phyloP scores from a whole-genome alignment of 2,113 vertebrate genomes.

The Brevimyrus niger region DNA sequence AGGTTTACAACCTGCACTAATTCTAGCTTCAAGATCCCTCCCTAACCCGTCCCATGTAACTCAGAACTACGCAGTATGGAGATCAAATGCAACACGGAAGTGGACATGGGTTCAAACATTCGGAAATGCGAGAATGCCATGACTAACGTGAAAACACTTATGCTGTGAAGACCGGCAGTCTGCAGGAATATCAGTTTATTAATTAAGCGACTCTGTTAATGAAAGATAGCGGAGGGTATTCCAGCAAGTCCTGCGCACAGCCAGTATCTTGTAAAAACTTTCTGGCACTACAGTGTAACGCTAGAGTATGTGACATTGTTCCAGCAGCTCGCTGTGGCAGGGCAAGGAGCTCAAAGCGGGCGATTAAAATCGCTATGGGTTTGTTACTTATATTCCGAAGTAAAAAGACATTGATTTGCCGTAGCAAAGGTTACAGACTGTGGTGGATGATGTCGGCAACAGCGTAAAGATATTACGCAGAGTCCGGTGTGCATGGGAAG shows the following conservation, averaged over 20 bases:
- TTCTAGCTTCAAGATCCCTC: neutral
- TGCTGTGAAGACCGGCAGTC: constrained; percentile 11
- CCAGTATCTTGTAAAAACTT: neutral
- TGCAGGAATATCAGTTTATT: constrained; percentile 27
- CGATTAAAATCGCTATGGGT: neutral
- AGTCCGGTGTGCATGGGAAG: neutral
- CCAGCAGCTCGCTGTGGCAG: neutral
- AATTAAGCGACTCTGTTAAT: constrained; percentile 27
- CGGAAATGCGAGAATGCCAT: constrained; percentile 21
- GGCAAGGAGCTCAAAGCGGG: neutral
- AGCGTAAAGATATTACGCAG: neutral
- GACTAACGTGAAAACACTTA: constrained; percentile 35
- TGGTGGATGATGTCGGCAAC: neutral
- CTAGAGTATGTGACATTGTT: neutral
- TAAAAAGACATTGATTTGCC: neutral
- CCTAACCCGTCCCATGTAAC: neutral
- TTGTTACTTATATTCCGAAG: neutral
- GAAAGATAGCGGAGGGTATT: neutral
- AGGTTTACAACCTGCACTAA: neutral
- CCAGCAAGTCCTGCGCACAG: neutral
- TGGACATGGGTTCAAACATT: neutral
- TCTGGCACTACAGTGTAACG: neutral
- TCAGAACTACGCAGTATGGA: neutral
- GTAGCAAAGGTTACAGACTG: neutral
- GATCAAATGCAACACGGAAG: neutral